Percentiles rank a stretch among this genome's conserved stretches.
Conservation (phyloP, 2,113 vertebrate species). For the Gracilinanus agilis region DNA sequence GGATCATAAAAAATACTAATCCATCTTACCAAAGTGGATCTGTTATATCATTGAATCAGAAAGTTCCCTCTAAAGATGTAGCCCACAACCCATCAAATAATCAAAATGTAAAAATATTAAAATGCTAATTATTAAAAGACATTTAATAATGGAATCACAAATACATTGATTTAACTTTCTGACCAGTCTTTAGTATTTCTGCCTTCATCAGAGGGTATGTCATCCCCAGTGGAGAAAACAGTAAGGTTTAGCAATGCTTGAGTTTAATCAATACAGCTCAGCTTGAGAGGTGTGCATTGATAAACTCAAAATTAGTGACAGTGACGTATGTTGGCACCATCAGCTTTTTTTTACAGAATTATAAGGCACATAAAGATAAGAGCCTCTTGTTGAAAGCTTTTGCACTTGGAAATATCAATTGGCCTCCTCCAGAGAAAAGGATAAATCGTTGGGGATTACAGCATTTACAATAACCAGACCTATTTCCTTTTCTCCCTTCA, state of each 20-base stretch:
- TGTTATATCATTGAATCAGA: neutral
- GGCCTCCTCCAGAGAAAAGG: neutral
- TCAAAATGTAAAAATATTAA: neutral
- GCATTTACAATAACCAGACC: neutral
- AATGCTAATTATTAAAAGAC: neutral
- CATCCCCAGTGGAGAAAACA: accelerated
- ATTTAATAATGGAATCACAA: neutral
- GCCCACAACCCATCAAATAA: neutral
- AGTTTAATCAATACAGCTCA: accelerated
- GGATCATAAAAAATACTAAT: neutral
- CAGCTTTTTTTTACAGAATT: neutral
- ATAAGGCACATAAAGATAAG: accelerated
- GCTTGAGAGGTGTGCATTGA: neutral
- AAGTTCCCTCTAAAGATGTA: neutral
- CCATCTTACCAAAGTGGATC: neutral
- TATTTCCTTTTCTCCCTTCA: neutral
- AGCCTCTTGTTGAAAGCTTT: neutral
- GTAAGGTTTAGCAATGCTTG: accelerated
- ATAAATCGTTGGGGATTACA: neutral
- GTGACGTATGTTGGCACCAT: accelerated
- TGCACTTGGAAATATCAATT: neutral
- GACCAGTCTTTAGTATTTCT: neutral
- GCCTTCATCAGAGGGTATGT: neutral
- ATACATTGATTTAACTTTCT: neutral
- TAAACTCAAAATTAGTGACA: neutral